These are phyloP conservation scores for Galaxea fascicularis DNA, from an alignment of 92 coral and sea anemone species.

Conservation along the genomic window DNA sequence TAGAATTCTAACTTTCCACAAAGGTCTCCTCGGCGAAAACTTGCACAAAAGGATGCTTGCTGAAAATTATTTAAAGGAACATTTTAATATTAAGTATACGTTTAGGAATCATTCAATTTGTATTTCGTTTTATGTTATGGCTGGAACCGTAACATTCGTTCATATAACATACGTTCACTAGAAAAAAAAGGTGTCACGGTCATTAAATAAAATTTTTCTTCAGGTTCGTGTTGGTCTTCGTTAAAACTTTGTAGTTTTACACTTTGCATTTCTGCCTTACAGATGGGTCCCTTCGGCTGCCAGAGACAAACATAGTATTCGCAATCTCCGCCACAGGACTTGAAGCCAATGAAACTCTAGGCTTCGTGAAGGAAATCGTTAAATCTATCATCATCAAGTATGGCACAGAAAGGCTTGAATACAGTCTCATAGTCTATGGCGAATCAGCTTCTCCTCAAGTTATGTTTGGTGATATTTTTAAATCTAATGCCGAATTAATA, in stretches of 20 bases:
- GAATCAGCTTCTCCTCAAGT: slow-evolving; percentile 65
- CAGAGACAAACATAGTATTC: slow-evolving; percentile 81
- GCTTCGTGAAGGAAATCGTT: slow-evolving; percentile 72
- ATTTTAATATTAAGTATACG: no score
- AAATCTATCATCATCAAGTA: slow-evolving; percentile 70
- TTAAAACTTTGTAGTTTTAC: neutral
- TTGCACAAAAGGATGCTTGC: no score
- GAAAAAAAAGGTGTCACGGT: no score
- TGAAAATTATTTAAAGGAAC: no score
- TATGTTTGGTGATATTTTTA: slow-evolving; percentile 70
- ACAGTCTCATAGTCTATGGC: slow-evolving; percentile 83
- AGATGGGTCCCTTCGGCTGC: slow-evolving; percentile 51
- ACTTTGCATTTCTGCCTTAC: neutral
- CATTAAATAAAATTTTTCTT: no score
- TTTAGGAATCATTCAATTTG: no score
- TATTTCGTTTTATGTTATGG: no score
- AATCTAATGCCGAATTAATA: slow-evolving; percentile 65
- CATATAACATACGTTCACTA: no score
- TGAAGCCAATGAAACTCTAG: slow-evolving; percentile 59
- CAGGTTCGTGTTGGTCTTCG: no score
- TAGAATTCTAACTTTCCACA: no score
- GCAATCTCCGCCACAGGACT: slow-evolving; percentile 80
- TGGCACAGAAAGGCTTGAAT: slow-evolving; percentile 70
- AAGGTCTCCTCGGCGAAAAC: no score
- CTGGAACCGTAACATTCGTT: no score